Evolutionary conservation across 2,888 invertebrate species (phyloP), one percentile per base, ranked within the genome.

Genomic region (Sinohyriopsis cumingii): DNA sequence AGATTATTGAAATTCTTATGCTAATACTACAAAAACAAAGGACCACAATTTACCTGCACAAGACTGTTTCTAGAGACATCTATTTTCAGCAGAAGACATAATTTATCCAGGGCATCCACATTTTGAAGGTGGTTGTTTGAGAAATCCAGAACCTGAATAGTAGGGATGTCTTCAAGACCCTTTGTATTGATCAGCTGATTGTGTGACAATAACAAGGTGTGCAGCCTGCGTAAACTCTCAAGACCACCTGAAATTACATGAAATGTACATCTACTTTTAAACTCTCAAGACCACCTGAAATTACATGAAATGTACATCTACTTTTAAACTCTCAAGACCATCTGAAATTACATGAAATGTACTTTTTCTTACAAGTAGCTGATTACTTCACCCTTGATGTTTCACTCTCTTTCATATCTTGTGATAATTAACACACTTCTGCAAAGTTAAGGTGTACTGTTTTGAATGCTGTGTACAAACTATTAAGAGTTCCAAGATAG

Each of bases 121-220:
- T 68, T 59, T 55, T 86, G 84, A n/a, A 89, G 78, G 66, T 87
- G 87, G 75, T 89, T 89, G 72, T 84, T 76, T 5, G 87, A 86
- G 20, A 89, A 71, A 69, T 88, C 81, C 59, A 88, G 72, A n/a
- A 75, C 62, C 78, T 89, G 88, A 53, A 89, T n/a, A 4, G 85
- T 85, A 54, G 84, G 79, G 12, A 75, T 80, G 33, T 77, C 83
- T 45, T 82, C 79, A 59, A 89, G 67, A 5, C 87, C 86, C 7
- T 77, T 65, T 9, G 84, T 82, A 61, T 76, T 84, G 69, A 88
- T 85, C 75, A 89, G 81, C 78, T 89, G 87, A 76, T 89, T 89
- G 75, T 85, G 79, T 61, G 83, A 81, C 15, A 85, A 57, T 15
- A 75, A 69, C 28, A 89, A 66, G 1, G 87, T 87, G 71, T 88